Percentiles rank a stretch among this genome's conserved stretches.
phyloP scores from a whole-genome alignment of 2,888 invertebrate genomes.

The Yponomeuta evonymella region DNA sequence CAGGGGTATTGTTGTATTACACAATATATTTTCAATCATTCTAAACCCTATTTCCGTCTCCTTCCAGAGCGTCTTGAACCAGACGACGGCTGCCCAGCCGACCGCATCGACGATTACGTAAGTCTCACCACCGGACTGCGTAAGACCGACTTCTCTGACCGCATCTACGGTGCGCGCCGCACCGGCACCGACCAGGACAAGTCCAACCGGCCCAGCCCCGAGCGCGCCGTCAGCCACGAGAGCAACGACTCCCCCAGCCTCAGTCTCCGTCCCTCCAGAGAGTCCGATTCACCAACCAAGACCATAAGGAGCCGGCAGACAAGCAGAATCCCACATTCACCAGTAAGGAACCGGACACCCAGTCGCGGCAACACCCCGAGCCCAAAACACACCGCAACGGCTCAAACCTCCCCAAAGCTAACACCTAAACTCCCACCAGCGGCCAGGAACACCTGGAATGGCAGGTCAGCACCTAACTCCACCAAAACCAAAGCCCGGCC shows the following conservation, averaged over 20 bases:
- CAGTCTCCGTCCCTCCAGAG: constrained; percentile 57
- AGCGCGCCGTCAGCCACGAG: constrained; percentile 56
- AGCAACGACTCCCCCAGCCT: constrained; percentile 63
- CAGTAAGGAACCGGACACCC: constrained; percentile 53
- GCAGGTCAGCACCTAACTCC: constrained; percentile 71
- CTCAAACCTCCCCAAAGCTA: constrained; percentile 62
- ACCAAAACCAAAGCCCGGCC: constrained; percentile 57
- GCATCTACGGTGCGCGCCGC: constrained; percentile 73
- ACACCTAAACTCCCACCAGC: constrained; percentile 61
- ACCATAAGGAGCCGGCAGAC: constrained; percentile 60
- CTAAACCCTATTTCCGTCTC: constrained; percentile 2
- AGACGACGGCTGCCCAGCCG: constrained; percentile 62
- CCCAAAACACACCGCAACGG: constrained; percentile 54
- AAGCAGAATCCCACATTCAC: constrained; percentile 65
- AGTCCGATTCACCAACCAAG: constrained; percentile 57
- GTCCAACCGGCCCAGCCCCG: constrained; percentile 59
- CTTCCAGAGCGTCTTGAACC: constrained; percentile 80
- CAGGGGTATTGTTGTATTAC: too few relatives aligned
- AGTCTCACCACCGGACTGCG: constrained; percentile 82
- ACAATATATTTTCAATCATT: background rate
- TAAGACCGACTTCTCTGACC: constrained; percentile 81
- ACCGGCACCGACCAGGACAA: constrained; percentile 50
- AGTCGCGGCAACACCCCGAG: constrained; percentile 65
- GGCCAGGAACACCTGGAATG: constrained; percentile 85
- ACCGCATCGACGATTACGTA: constrained; percentile 75